Evolutionary conservation across 2,113 vertebrate species (phyloP), one percentile per base, ranked within the genome.

Genomic region (Anolis carolinensis): DNA sequence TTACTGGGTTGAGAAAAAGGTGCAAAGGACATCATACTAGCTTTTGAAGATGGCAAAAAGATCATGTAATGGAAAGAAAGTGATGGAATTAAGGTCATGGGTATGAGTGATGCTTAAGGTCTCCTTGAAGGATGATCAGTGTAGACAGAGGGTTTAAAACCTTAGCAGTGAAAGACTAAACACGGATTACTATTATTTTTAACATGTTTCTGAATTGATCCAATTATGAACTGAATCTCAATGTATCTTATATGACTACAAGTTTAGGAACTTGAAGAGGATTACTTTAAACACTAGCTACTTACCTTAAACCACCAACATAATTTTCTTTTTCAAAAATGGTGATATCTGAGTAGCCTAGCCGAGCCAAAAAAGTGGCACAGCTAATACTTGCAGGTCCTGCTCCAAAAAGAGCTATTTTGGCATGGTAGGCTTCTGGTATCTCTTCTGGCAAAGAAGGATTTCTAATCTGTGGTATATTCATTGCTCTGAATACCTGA

Each of bases 301-400:
- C 70, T 95, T 96, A 98, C 97, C 97, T 98, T 92, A 98, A 96
- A n/a, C 98, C 97, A 44, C 98, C 97, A 71, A 94, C 25, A 27
- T 97, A 98, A 27, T 95, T 91, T 88, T 96, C 93, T 74, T 97
- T 98, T 92, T 98, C 97, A 94, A 97, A 98, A 90, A 98, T 94
- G 20, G 97, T 97, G 93, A 98, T 96, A 90, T 97, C 89, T 0
- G 91, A 96, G 89, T 97, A 98, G 52, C 97, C 97, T 32, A 98
- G 83, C 39, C 97, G 96, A 89, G 96, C 97, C 92, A 98, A 93
- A 89, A 97, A 98, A 0, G 97, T 96, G 82, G 97, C 97, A 87
- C 97, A 98, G 77, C 98, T 98, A 82, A 98, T 95, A 89, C 97
- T 97, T 73, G 97, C 95, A 68, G 97, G 97, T 5, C 97, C 97